Evolutionary conservation across 2,113 vertebrate species (phyloP), one percentile per base, ranked within the genome.

Genomic region (Scalopus aquaticus): DNA sequence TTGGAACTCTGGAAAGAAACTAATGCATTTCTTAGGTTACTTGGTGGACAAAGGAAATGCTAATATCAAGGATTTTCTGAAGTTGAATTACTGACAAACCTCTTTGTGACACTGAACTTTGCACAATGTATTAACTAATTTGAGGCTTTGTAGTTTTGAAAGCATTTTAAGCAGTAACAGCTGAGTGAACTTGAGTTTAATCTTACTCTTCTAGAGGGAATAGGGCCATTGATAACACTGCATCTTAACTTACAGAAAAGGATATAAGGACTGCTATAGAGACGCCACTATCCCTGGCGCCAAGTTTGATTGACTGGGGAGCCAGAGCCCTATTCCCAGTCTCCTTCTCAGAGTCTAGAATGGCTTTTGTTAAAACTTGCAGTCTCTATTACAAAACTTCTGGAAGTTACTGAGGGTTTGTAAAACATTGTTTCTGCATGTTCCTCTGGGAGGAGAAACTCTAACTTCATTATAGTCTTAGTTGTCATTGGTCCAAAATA

Each of bases 221-320:
- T 35, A 76, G 10, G 17, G 28, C 24, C 58, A 13, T 22, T 65
- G 82, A 32, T 37, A 65, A 15, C 7, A 39, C 42, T 32, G 19
- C 46, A n/a, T 65, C 72, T 70, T 51, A 51, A 76, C 89, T 82
- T 35, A 39, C 1, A 74, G 46, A 65, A 65, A 26, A 80, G 26
- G 30, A 42, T 0, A 2, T 80, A n/a, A 42, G 20, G 82, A 15
- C 51, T 78, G 44, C 2, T 22, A 3, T 35, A 49, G 39, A 65
- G 28, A 26, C 26, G 20, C 39, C 20, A 9, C 6, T 28, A 32
- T 15, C 37, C 46, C 0, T 2, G 28, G 19, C n/a, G 19, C 30
- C 19, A 32, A 30, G 3, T 28, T n/a, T 56, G 13, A 13, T n/a
- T 44, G 28, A 74, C 37, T 1, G 0, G 1, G 2, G 17, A 73